Evolutionary conservation across 1,140 invertebrate genomes (phyloP), one percentile per base, ranked within the genome.

Genomic region (Dreissena polymorpha): DNA sequence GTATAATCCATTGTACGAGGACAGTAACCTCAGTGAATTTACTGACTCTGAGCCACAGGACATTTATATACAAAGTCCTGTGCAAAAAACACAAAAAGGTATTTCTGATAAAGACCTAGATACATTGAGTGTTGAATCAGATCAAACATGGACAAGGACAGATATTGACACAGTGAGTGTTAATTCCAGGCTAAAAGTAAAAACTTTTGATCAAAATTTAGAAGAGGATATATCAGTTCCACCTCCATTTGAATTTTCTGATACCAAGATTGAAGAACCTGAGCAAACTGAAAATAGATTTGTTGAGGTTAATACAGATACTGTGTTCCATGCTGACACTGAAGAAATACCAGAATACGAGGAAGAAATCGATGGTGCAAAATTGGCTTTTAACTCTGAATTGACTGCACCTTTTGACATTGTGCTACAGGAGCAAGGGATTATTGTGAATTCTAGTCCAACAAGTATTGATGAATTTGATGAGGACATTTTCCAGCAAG

Each of bases 341-440:
- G 63, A 78, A 21, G 50, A 74, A 57, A n/a, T 70, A 12, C 0
- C 13, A 18, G 14, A 57, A 60, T 57, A 21, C 49, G 68, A 70
- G 14, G 53, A 23, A 39, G 76, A 78, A 60, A n/a, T 60, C 1
- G 49, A 49, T 65, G 49, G 72, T 74, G 55, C 71, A 50, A 29
- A 82, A 65, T 27, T 82, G 72, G 79, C 79, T n/a, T 82, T 82
- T 74, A 82, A 74, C 39, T 64, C 79, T 51, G 79, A 82, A 74
- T 23, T 82, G 10, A 74, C 79, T 51, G 79, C 79, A 73, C 79
- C 79, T 12, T 82, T 82, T 82, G 79, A 82, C 57, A 73, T 73
- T 27, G 71, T 82, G 39, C 25, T 82, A 13, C 79, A 82, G 68
- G 79, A 82, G 53, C 79, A 82, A 74, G 79, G 70, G 23, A 64